Evolutionary conservation across 1,140 invertebrate genomes (phyloP).

Genomic region (Bombus polaris): DNA sequence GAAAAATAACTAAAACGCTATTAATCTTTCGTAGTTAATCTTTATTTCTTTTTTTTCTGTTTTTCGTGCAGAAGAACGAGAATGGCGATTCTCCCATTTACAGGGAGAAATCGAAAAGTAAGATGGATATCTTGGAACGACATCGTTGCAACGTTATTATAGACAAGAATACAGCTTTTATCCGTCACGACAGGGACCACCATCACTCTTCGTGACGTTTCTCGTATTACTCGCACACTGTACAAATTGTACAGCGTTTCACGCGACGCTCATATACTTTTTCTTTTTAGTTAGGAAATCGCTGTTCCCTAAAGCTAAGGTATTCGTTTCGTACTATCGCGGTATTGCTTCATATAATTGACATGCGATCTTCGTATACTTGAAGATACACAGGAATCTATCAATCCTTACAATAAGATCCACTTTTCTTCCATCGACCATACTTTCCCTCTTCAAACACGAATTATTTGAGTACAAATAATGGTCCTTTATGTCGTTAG

Average conservation of each 20-base stretch:
- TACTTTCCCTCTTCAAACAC: not conserved
- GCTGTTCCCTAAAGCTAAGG: not conserved
- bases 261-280: not conserved
- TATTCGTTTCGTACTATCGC: not conserved
- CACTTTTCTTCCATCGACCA: not conserved
- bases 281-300: not conserved
- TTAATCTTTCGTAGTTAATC: no score
- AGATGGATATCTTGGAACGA: not conserved
- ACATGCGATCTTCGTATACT: no score
- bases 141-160: not conserved
- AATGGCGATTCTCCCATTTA: not conserved
- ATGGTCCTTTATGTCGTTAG: not conserved
- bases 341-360: not conserved
- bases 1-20: no score
- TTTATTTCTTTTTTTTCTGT: not conserved
- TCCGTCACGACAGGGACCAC: not conserved
- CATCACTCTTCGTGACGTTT: slow-evolving; percentile 1
- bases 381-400: not conserved
- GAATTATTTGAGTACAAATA: not conserved
- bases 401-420: not conserved
- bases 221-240: not conserved
- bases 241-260: slow-evolving; percentile 5
- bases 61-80: not conserved
- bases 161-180: not conserved
- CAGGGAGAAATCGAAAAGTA: not conserved